Evolutionary conservation across 2,113 vertebrate genomes (phyloP).

Genomic region (Canis aureus): DNA sequence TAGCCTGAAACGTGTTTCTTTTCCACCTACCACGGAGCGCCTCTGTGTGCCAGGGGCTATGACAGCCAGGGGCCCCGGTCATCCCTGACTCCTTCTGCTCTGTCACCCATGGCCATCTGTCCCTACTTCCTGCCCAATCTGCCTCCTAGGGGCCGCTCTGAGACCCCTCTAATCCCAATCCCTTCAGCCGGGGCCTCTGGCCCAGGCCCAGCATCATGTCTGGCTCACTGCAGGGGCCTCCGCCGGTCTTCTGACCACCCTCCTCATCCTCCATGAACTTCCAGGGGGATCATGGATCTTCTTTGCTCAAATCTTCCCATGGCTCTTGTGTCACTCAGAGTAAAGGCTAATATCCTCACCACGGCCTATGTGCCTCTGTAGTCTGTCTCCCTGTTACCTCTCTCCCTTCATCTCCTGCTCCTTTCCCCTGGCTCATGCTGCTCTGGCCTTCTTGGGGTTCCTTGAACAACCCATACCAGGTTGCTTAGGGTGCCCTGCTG

Average conservation of each 20-base stretch:
- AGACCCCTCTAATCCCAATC: background rate
- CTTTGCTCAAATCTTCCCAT: background rate
- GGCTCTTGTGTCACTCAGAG: background rate
- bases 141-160: background rate
- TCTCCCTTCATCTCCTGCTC: no score
- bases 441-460: background rate
- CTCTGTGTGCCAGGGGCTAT: background rate
- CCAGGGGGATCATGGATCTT: background rate
- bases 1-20: background rate
- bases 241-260: background rate
- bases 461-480: background rate
- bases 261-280: background rate
- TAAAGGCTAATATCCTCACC: background rate
- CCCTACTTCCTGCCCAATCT: background rate
- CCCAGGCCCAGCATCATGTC: background rate
- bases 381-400: background rate
- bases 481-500: background rate
- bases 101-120: background rate
- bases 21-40: background rate
- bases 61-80: background rate
- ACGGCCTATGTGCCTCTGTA: fast-evolving
- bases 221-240: background rate
- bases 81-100: background rate
- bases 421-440: background rate
- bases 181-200: background rate